Evolutionary conservation across 2,888 invertebrate genomes (phyloP).

Genomic region (Mellilla xanthometata): DNA sequence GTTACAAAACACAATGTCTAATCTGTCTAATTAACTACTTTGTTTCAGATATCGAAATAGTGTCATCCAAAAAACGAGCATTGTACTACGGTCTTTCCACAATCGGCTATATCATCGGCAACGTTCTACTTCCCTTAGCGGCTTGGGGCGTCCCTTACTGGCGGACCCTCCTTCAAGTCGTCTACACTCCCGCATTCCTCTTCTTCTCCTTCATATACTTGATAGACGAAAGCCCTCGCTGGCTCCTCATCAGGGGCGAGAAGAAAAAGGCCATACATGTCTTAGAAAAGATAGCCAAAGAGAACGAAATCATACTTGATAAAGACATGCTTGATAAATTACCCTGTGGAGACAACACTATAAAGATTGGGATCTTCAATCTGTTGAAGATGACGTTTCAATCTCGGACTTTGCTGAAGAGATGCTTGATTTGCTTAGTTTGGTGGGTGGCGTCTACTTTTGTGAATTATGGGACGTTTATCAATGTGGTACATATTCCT

Average conservation of each 20-base stretch:
- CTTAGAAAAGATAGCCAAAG: conserved; percentile 83
- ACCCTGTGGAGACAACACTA: conserved; percentile 34
- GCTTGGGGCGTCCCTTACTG: conserved; percentile 83
- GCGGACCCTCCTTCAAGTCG: conserved; percentile 84
- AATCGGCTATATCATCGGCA: conserved; percentile 51
- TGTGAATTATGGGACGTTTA: conserved; percentile 88
- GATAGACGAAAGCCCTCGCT: conserved; percentile 88
- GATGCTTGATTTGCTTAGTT: conserved; percentile 59
- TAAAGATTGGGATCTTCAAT: conserved; percentile 38
- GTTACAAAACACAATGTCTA: no score
- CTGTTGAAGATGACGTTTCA: conserved; percentile 54
- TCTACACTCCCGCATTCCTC: conserved; percentile 87
- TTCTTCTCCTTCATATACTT: conserved; percentile 85
- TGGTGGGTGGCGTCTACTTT: conserved; percentile 86
- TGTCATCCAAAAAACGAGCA: conserved; percentile 52
- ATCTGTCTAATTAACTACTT: not conserved
- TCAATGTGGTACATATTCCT: conserved; percentile 87
- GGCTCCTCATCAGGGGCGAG: conserved; percentile 87
- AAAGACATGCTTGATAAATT: conserved; percentile 43
- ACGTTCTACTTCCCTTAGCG: conserved; percentile 40
- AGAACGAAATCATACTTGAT: conserved; percentile 55
- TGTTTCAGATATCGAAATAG: conserved; percentile 60
- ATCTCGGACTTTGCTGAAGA: conserved; percentile 50
- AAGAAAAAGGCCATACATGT: conserved; percentile 84
- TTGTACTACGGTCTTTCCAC: conserved; percentile 46